Evolutionary conservation across 2,113 vertebrate genomes (phyloP).

Genomic region (Petroica traversi): DNA sequence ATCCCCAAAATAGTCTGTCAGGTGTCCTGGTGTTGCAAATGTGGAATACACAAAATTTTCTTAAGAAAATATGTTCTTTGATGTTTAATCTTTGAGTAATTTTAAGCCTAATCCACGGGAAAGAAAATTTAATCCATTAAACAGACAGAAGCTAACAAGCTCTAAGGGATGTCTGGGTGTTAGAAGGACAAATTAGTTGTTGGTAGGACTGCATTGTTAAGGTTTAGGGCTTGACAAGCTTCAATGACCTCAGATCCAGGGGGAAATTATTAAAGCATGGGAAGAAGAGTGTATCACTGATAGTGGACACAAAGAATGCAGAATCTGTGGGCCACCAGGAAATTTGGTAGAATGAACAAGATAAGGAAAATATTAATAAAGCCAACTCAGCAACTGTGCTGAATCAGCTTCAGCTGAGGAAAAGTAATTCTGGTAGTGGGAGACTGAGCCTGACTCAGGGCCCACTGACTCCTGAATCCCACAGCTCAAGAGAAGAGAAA

Average conservation of each 20-base stretch:
- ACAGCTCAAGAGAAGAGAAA: background rate
- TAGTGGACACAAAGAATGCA: background rate
- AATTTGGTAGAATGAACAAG: background rate
- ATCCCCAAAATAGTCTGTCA: background rate
- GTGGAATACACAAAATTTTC: background rate
- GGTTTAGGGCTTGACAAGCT: background rate
- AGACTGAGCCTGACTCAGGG: background rate
- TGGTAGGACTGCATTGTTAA: background rate
- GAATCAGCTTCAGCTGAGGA: background rate
- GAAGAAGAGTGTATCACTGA: background rate
- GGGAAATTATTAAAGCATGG: background rate
- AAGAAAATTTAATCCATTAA: background rate
- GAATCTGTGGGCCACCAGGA: background rate
- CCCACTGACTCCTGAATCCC: background rate
- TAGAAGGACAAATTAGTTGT: background rate
- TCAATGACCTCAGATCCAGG: background rate
- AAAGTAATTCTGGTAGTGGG: background rate
- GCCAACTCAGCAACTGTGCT: background rate
- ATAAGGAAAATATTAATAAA: background rate
- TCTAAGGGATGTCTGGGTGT: background rate
- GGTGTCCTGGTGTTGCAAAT: background rate
- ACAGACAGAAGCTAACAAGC: background rate
- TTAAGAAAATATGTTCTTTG: background rate
- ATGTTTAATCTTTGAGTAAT: background rate
- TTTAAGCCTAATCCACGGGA: background rate